A percentile compares a stretch with the other conserved stretches of the same genome.
Evolutionary conservation across 2,888 invertebrate species (phyloP).

Genomic region (Hydraecia micacea): DNA sequence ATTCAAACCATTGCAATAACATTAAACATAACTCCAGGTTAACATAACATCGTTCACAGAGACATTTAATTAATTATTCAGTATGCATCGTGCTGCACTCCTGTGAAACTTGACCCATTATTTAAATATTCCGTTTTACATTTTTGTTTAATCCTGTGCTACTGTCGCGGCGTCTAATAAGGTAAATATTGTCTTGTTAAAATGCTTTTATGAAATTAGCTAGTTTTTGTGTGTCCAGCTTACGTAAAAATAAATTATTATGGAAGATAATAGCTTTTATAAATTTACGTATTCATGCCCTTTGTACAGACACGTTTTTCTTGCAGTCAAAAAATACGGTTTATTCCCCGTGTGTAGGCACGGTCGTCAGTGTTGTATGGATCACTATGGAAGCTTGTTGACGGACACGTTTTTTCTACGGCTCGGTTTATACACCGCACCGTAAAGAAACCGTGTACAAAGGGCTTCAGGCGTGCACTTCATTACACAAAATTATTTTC

Average conservation of each 20-base stretch:
- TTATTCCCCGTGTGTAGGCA: no score
- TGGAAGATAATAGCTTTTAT: background rate
- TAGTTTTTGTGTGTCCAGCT: background rate
- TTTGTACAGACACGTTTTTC: no score
- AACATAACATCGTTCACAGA: constrained; percentile 35
- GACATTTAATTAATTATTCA: constrained; percentile 26
- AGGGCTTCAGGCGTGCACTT: background rate
- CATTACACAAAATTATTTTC: constrained; percentile 12
- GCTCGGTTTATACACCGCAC: no score
- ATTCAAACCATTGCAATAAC: constrained; percentile 54
- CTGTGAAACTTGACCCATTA: constrained; percentile 8
- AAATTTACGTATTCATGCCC: background rate
- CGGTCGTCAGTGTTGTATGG: no score
- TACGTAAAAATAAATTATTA: background rate
- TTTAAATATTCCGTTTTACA: constrained; percentile 23
- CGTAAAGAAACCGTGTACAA: no score
- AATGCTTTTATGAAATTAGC: constrained; percentile 25
- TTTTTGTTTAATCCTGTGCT: constrained; percentile 10
- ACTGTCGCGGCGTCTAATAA: background rate
- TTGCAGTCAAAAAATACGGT: no score
- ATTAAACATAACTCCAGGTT: constrained; percentile 47
- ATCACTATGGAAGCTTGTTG: no score
- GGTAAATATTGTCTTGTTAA: constrained; percentile 34
- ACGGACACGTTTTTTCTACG: no score
- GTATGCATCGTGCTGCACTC: constrained; percentile 24